A percentile compares a stretch with the other conserved stretches of the same genome.
These are phyloP conservation scores for Meloidogyne exigua DNA, from an alignment of 1,140 invertebrate genomes.

Conservation along the genomic window DNA sequence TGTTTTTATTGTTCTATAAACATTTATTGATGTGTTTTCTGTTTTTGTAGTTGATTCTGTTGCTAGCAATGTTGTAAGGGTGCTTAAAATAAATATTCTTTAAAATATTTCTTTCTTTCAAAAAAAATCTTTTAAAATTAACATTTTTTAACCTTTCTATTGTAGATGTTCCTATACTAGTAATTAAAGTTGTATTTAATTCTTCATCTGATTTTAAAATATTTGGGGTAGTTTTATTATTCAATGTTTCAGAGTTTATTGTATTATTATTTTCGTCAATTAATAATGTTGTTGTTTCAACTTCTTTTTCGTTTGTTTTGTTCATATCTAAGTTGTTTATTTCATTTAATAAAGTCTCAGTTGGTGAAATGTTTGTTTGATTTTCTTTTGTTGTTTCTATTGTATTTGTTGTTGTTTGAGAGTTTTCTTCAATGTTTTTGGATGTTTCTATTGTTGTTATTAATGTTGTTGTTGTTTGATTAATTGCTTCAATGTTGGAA, in stretches of 20 bases:
- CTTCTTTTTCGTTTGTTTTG: not conserved
- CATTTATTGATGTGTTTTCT: not conserved
- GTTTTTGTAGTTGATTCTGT: not conserved
- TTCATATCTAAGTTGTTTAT: not conserved
- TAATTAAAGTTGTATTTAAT: not conserved
- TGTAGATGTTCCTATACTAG: constrained; percentile 18
- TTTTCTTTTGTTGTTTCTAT: not conserved
- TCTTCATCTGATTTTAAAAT: constrained; percentile 1
- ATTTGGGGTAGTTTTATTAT: not conserved
- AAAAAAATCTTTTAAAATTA: not conserved
- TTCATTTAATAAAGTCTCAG: not conserved
- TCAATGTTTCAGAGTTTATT: not conserved
- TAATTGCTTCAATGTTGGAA: constrained; percentile 2
- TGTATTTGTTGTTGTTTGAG: not conserved
- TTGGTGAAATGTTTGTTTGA: not conserved
- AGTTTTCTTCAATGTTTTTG: not conserved
- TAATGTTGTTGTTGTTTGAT: constrained; percentile 1
- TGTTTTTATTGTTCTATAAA: not conserved
- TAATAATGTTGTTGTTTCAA: not conserved
- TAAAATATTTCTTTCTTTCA: not conserved
- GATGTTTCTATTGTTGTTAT: constrained; percentile 1
- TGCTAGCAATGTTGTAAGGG: not conserved
- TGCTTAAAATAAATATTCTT: not conserved
- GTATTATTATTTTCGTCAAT: not conserved
- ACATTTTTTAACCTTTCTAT: not conserved